These are phyloP conservation scores for Rattus norvegicus DNA, from an alignment of 2,113 vertebrate species.

Conservation along the genomic window DNA sequence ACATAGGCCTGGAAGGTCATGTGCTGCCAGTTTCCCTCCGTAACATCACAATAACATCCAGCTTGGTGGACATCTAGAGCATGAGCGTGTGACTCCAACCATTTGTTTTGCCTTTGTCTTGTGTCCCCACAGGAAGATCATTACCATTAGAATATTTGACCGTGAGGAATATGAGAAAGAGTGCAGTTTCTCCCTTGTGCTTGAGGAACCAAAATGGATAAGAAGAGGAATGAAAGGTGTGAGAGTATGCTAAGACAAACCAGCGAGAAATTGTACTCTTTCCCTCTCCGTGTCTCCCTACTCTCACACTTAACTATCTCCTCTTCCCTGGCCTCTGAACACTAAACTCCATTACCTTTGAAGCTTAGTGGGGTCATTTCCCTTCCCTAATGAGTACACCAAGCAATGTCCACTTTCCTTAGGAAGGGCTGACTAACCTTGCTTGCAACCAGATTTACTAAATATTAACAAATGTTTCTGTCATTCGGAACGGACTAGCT, in stretches of 20 bases:
- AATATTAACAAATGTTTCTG: conserved; percentile 1
- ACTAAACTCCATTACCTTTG: conserved; percentile 84
- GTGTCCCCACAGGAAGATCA: conserved; percentile 97
- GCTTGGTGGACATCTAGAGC: conserved; percentile 82
- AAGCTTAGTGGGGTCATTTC: conserved; percentile 82
- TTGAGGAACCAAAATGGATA: conserved; percentile 95
- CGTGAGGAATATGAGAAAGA: conserved; percentile 97
- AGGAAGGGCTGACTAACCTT: conserved; percentile 61
- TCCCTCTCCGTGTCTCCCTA: conserved; percentile 88
- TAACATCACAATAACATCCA: conserved; percentile 87
- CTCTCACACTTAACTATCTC: conserved; percentile 90
- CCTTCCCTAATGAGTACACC: conserved; percentile 73
- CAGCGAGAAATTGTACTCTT: conserved; percentile 87
- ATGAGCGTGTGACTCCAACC: conserved; percentile 89
- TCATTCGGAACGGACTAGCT: background rate
- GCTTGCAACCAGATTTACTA: conserved; percentile 5
- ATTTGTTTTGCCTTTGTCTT: conserved; percentile 94
- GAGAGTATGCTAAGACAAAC: conserved; percentile 91
- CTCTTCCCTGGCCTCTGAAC: conserved; percentile 83
- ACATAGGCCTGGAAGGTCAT: conserved; percentile 74
- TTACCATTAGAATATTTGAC: conserved; percentile 95
- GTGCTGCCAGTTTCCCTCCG: conserved; percentile 85
- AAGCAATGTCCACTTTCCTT: background rate
- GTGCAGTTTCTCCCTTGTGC: conserved; percentile 96
- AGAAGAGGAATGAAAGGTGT: conserved; percentile 97